phyloP scores from a whole-genome alignment of 2,888 invertebrate genomes.

The Boloria selene region DNA sequence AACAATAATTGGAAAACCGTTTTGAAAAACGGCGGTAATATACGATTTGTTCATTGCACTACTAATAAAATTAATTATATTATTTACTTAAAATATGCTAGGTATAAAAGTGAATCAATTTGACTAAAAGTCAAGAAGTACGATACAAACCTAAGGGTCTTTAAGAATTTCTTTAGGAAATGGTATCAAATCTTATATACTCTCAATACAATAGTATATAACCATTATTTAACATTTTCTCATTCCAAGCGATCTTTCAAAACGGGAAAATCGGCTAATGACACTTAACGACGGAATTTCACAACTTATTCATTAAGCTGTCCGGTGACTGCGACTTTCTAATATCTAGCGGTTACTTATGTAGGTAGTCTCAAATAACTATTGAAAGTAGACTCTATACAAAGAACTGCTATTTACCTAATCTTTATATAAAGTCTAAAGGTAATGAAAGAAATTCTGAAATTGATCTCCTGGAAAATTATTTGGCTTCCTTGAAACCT shows the following conservation, averaged over 20 bases:
- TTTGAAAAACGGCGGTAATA: background rate
- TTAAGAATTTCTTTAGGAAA: too few species aligned
- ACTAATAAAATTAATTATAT: too few species aligned
- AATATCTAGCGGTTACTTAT: conserved; percentile 41
- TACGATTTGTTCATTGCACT: background rate
- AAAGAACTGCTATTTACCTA: background rate
- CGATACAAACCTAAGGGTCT: too few species aligned
- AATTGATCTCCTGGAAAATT: too few species aligned
- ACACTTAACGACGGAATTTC: conserved; percentile 49
- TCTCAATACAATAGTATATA: conserved; percentile 7
- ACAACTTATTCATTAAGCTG: conserved; percentile 52
- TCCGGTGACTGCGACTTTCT: conserved; percentile 47
- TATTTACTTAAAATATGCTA: too few species aligned
- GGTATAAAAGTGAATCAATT: too few species aligned
- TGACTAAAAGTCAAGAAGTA: too few species aligned
- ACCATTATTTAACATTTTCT: conserved; percentile 37
- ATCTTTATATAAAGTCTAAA: too few species aligned
- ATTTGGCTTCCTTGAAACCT: too few species aligned
- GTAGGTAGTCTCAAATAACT: conserved; percentile 20
- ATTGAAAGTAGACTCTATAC: background rate
- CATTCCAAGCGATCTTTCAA: conserved; percentile 35
- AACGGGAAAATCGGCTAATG: conserved; percentile 47
- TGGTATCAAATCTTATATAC: too few species aligned
- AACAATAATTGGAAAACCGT: too few species aligned
- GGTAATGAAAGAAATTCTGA: too few species aligned